Evolutionary conservation across 2,888 invertebrate genomes (phyloP).

Genomic region (Platypus cylindrus): DNA sequence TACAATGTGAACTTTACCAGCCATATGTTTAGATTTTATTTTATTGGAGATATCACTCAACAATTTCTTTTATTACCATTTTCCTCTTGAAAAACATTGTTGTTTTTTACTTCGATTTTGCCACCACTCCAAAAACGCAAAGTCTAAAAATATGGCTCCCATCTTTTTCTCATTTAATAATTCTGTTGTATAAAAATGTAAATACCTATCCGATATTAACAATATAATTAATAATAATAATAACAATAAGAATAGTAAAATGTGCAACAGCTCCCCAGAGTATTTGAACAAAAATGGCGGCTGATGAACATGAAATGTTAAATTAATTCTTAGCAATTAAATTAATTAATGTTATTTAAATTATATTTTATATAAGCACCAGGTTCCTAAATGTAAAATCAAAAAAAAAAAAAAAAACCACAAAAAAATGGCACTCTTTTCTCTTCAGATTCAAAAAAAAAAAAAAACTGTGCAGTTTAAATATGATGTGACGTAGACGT

Average conservation of each 20-base stretch:
- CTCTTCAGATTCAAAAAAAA: slow-evolving; percentile 18
- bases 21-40: slow-evolving; percentile 8
- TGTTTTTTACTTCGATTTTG: no score
- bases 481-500: no score
- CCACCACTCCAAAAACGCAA: no score
- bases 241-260: slow-evolving; percentile 29
- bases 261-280: no score
- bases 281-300: no score
- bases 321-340: no score
- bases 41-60: slow-evolving; percentile 4
- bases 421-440: slow-evolving; percentile 22
- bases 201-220: slow-evolving; percentile 22
- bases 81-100: no score
- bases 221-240: slow-evolving; percentile 28
- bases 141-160: slow-evolving; percentile 8
- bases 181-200: slow-evolving; percentile 33
- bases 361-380: slow-evolving; percentile 32
- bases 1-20: slow-evolving; percentile 5
- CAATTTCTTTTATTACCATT: no score
- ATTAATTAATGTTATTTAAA: no score
- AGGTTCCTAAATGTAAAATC: slow-evolving; percentile 38
- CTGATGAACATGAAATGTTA: no score
- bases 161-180: no score
- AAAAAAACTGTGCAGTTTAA: no score
- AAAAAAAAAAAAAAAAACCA: slow-evolving; percentile 27